phyloP scores from a whole-genome alignment of 2,113 vertebrate species.

The Gorsachius goisagi region DNA sequence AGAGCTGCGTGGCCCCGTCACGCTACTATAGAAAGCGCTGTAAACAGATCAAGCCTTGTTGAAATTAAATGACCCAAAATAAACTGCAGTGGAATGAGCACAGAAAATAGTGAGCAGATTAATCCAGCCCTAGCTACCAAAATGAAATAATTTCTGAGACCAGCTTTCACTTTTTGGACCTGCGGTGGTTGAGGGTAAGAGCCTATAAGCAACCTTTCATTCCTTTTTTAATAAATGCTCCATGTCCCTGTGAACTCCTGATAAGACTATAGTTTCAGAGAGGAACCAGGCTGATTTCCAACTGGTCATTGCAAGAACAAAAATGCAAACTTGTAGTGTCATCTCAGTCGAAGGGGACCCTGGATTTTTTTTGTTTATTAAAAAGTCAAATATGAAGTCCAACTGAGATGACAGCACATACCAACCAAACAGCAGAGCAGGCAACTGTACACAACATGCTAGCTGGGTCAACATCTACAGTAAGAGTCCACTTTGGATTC shows the following conservation, averaged over 20 bases:
- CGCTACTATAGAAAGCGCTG: not conserved
- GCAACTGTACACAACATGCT: not conserved
- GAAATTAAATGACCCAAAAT: slow-evolving; percentile 65
- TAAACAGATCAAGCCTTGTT: slow-evolving; percentile 60
- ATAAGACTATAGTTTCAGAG: not conserved
- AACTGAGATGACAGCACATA: not conserved
- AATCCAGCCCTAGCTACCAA: not conserved
- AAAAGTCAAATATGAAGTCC: not conserved
- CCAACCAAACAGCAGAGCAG: not conserved
- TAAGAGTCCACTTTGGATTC: not conserved
- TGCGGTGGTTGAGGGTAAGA: not conserved
- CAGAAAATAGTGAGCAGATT: slow-evolving; percentile 20
- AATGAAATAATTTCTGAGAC: slow-evolving; percentile 5
- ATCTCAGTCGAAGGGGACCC: not conserved
- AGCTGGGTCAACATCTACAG: not conserved
- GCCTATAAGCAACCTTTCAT: not conserved
- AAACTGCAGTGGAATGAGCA: slow-evolving; percentile 38
- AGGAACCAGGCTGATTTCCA: not conserved
- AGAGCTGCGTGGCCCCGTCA: not conserved
- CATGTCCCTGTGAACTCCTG: not conserved
- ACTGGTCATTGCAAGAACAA: not conserved
- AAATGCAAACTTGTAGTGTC: not conserved
- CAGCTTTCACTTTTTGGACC: not conserved
- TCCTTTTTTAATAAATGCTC: not conserved
- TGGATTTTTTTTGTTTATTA: not conserved